Conservation (phyloP, 2,888 invertebrate species). For the Andrena minutula region DNA sequence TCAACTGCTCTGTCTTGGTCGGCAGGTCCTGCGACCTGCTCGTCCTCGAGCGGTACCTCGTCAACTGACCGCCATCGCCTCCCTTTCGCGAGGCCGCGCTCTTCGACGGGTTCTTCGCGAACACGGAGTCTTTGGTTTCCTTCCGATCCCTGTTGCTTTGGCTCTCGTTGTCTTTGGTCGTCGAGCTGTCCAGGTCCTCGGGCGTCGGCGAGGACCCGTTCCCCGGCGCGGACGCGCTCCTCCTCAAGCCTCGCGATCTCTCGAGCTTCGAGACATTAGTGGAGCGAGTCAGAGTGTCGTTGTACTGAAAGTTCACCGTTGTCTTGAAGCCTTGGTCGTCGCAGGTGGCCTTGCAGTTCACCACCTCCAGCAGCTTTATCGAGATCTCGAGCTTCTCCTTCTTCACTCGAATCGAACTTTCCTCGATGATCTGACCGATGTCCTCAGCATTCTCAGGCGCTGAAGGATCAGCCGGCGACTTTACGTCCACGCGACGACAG, state of each 20-base stretch:
- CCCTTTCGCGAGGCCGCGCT: constrained; percentile 9
- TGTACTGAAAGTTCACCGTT: constrained; percentile 62
- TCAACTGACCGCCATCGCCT: constrained; percentile 35
- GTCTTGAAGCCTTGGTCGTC: constrained; percentile 59
- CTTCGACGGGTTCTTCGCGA: constrained; percentile 30
- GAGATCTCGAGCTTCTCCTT: constrained; percentile 23
- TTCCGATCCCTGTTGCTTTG: constrained; percentile 34
- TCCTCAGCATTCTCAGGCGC: background rate
- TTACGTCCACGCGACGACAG: background rate
- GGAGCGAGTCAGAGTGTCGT: constrained; percentile 59
- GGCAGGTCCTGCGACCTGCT: constrained; percentile 63
- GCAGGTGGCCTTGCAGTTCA: constrained; percentile 21
- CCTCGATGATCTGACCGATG: constrained; percentile 1
- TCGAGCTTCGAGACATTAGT: constrained; percentile 29
- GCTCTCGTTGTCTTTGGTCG: constrained; percentile 48
- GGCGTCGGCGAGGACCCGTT: constrained; percentile 40
- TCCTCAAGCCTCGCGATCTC: constrained; percentile 45
- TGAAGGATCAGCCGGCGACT: background rate
- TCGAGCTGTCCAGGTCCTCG: constrained; percentile 25
- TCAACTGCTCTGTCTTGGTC: constrained; percentile 72
- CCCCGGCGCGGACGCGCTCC: constrained; percentile 66
- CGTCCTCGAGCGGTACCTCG: constrained; percentile 62
- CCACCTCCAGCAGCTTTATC: constrained; percentile 34
- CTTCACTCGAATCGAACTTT: background rate
- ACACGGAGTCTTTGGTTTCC: constrained; percentile 47